Conservation (phyloP, 2,113 vertebrate species). For the Bostrychus sinensis region DNA sequence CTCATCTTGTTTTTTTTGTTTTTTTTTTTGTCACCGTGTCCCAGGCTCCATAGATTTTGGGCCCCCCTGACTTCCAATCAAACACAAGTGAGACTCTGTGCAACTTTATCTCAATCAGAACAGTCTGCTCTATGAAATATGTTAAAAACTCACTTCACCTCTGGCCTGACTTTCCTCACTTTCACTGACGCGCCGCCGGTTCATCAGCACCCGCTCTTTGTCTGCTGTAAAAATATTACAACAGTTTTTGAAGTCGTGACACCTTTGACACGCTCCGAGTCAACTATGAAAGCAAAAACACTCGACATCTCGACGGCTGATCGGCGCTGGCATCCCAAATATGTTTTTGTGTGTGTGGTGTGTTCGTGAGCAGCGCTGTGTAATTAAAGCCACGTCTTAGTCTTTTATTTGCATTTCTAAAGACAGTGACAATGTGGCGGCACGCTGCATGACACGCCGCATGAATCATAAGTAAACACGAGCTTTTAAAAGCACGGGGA, state of each 20-base stretch:
- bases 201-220: neutral
- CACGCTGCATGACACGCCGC: conserved; percentile 6
- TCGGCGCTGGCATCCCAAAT: conserved; percentile 49
- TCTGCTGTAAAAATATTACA: neutral
- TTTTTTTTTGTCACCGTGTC: too few relatives aligned
- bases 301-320: conserved; percentile 48
- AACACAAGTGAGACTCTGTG: too few relatives aligned
- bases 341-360: conserved; percentile 49
- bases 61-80: too few relatives aligned
- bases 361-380: neutral
- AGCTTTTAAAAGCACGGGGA: too few relatives aligned
- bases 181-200: conserved; percentile 19
- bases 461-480: neutral
- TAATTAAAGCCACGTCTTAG: conserved; percentile 33
- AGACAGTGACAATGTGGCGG: conserved; percentile 9
- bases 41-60: too few relatives aligned
- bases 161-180: conserved; percentile 28
- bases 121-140: too few relatives aligned
- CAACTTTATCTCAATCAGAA: too few relatives aligned
- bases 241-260: conserved; percentile 10
- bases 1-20: too few relatives aligned
- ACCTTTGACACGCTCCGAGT: conserved; percentile 12
- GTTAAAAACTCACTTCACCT: too few relatives aligned
- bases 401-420: conserved; percentile 48
- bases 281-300: conserved; percentile 47